phyloP scores from a whole-genome alignment of 2,888 invertebrate genomes.

The Operophtera brumata region DNA sequence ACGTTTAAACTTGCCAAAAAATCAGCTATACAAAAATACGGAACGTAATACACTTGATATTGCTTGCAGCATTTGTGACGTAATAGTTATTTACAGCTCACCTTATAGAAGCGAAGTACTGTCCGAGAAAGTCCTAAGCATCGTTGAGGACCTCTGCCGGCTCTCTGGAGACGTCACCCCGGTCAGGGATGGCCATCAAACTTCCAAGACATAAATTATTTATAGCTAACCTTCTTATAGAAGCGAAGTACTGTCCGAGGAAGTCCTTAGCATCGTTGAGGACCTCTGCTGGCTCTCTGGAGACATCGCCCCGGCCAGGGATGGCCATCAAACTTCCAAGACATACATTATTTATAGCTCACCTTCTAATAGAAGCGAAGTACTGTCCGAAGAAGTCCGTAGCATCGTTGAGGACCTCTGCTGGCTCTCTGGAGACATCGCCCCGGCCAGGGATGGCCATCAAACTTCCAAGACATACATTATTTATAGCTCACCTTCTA shows the following conservation, averaged over 20 bases:
- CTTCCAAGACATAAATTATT: slow-evolving; percentile 91
- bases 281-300: slow-evolving; percentile 86
- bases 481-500: too few species aligned
- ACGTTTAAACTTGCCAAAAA: too few species aligned
- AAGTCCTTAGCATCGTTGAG: slow-evolving; percentile 93
- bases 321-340: slow-evolving; percentile 90
- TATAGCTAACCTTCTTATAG: slow-evolving; percentile 92
- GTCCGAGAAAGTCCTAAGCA: slow-evolving; percentile 95
- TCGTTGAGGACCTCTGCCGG: slow-evolving; percentile 88
- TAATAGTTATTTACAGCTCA: too few species aligned
- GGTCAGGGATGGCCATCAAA: slow-evolving; percentile 85
- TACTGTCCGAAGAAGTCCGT: too few species aligned
- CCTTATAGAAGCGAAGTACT: slow-evolving; percentile 96
- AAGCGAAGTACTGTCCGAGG: slow-evolving; percentile 94
- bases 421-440: too few species aligned
- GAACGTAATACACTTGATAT: too few species aligned
- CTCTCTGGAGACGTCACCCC: slow-evolving; percentile 83
- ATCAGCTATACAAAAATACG: too few species aligned
- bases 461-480: too few species aligned
- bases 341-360: slow-evolving; percentile 86
- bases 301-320: slow-evolving; percentile 82
- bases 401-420: too few species aligned
- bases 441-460: too few species aligned
- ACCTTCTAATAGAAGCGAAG: too few species aligned
- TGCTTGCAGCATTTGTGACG: too few species aligned